Conservation (phyloP, 2,113 vertebrate genomes). For the Nesoenas mayeri region DNA sequence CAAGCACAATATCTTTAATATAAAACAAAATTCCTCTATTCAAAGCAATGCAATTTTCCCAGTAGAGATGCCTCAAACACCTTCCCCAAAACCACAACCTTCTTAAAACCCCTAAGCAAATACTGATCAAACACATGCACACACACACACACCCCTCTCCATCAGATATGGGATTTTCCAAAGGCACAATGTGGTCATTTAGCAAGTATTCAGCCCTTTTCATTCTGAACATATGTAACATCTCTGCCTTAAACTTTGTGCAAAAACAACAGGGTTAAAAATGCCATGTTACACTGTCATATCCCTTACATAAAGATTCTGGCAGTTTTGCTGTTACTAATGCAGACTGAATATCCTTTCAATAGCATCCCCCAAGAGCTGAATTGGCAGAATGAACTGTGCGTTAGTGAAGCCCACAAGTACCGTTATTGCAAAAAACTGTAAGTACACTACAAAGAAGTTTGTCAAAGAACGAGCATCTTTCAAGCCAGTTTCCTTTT, state of each 20-base stretch:
- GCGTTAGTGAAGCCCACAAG: not conserved
- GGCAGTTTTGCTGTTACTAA: not conserved
- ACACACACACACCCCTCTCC: accelerated
- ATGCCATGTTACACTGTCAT: accelerated
- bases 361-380: not conserved
- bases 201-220: not conserved
- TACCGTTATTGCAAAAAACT: not conserved
- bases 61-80: not conserved
- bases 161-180: accelerated
- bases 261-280: not conserved
- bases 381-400: not conserved
- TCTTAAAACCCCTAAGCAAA: not conserved
- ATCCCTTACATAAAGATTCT: not conserved
- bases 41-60: not conserved
- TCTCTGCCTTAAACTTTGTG: not conserved
- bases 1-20: not conserved
- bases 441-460: accelerated
- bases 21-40: not conserved
- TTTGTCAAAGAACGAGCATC: not conserved
- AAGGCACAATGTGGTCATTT: no score
- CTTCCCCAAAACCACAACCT: not conserved
- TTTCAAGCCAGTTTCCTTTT: not conserved
- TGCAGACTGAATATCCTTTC: not conserved
- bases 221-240: not conserved
- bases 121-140: accelerated